Conservation (phyloP, 2,888 invertebrate species). For the Phengaris arion region DNA sequence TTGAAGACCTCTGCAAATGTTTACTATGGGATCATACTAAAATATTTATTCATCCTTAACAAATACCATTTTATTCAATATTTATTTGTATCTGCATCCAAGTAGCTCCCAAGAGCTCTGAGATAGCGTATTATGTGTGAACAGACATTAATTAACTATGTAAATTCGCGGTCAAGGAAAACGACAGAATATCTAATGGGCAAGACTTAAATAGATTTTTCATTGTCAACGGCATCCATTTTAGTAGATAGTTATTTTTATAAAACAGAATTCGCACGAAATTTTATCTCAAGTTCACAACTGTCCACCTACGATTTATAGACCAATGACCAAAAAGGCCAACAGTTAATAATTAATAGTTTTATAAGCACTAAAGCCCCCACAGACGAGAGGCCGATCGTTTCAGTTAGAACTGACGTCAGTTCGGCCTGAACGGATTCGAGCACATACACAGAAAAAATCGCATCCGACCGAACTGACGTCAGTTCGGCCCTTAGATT, state of each 20-base stretch:
- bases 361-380: no score
- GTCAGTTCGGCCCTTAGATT: no score
- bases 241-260: not conserved
- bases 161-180: not conserved
- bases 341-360: not conserved
- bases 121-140: not conserved
- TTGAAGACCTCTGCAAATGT: constrained; percentile 21
- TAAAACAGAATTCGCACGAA: not conserved
- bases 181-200: not conserved
- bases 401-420: not conserved
- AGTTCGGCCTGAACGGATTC: no score
- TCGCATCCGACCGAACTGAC: no score
- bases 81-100: constrained; percentile 19
- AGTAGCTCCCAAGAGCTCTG: not conserved
- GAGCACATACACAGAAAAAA: no score
- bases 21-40: constrained; percentile 15
- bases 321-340: not conserved
- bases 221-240: not conserved
- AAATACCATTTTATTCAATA: constrained; percentile 12
- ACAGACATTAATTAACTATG: not conserved
- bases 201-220: not conserved
- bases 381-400: not conserved
- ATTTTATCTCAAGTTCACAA: not conserved
- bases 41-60: constrained; percentile 13
- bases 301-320: constrained; percentile 11